Evolutionary conservation across 2,797 vertebrate species (phyloP).

Genomic region (Potorous gilbertii): DNA sequence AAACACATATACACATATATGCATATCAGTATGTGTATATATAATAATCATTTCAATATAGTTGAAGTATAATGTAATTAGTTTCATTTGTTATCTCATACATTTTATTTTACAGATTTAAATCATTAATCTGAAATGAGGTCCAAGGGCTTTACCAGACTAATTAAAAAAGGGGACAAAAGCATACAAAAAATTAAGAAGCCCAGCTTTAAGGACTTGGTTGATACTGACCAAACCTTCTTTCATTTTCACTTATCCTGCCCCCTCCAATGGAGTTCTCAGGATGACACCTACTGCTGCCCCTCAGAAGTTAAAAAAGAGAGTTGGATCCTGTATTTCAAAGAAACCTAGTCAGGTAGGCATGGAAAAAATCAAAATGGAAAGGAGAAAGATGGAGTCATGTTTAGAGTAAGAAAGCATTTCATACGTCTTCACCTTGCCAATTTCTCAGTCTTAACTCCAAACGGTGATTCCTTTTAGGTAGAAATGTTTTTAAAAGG

Average conservation of each 20-base stretch:
- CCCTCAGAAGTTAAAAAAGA: slow-evolving; percentile 41
- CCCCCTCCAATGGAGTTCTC: background rate
- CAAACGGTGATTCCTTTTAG: background rate
- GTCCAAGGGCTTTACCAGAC: background rate
- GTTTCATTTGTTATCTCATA: background rate
- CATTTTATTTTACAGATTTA: background rate
- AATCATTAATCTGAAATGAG: background rate
- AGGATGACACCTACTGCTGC: background rate
- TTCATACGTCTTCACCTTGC: background rate
- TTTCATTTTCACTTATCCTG: background rate
- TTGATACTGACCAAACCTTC: background rate
- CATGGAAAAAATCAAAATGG: slow-evolving; percentile 47
- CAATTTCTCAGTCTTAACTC: background rate
- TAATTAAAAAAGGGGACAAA: background rate
- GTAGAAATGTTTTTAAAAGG: slow-evolving; percentile 11
- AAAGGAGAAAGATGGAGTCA: slow-evolving; percentile 17
- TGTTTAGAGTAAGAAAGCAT: slow-evolving; percentile 37
- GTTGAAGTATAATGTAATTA: background rate
- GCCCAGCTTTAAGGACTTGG: background rate
- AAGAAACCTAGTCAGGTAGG: slow-evolving; percentile 40
- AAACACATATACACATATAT: background rate
- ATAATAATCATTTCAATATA: no score
- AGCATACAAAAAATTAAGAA: background rate
- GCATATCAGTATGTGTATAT: no score
- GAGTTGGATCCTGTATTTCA: slow-evolving; percentile 14